Evolutionary conservation across 1,140 invertebrate species (phyloP).

Genomic region (Calycopis cecrops): DNA sequence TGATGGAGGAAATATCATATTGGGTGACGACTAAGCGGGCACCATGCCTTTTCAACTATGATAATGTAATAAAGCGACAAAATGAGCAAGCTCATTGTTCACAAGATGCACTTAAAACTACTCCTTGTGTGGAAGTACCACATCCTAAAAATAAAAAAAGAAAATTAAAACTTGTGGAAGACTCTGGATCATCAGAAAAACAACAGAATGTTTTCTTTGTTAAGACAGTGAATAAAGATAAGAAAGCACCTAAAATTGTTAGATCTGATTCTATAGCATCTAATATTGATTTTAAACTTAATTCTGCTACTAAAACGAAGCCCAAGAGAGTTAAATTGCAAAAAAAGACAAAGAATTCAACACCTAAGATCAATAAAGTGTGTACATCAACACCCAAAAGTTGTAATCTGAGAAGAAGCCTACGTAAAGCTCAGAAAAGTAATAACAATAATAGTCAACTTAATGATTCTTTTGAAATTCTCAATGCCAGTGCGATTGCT

Average conservation of each 20-base stretch:
- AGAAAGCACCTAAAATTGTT: constrained; percentile 30
- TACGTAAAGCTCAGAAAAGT: constrained; percentile 41
- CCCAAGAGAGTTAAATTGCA: constrained; percentile 40
- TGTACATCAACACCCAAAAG: constrained; percentile 57
- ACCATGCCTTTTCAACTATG: constrained; percentile 58
- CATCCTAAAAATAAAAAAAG: constrained; percentile 52
- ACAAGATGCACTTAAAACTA: constrained; percentile 36
- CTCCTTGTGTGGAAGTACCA: constrained; percentile 39
- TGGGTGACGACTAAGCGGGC: constrained; percentile 61
- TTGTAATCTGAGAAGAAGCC: constrained; percentile 44
- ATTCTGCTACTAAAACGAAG: constrained; percentile 36
- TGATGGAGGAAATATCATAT: constrained; percentile 64
- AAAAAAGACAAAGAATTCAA: constrained; percentile 34
- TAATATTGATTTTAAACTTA: constrained; percentile 57
- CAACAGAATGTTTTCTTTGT: constrained; percentile 58
- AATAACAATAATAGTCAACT: constrained; percentile 40
- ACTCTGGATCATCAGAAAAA: constrained; percentile 46
- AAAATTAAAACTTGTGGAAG: constrained; percentile 48
- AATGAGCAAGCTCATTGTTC: constrained; percentile 45
- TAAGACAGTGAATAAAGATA: constrained; percentile 35
- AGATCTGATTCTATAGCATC: constrained; percentile 43
- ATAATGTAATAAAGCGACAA: constrained; percentile 50
- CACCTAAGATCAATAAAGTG: constrained; percentile 52
- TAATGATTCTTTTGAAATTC: constrained; percentile 46
- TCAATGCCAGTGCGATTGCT: constrained; percentile 34